Evolutionary conservation across 2,797 vertebrate species (phyloP), one percentile per base, ranked within the genome.

Genomic region (Calcarius lapponicus): DNA sequence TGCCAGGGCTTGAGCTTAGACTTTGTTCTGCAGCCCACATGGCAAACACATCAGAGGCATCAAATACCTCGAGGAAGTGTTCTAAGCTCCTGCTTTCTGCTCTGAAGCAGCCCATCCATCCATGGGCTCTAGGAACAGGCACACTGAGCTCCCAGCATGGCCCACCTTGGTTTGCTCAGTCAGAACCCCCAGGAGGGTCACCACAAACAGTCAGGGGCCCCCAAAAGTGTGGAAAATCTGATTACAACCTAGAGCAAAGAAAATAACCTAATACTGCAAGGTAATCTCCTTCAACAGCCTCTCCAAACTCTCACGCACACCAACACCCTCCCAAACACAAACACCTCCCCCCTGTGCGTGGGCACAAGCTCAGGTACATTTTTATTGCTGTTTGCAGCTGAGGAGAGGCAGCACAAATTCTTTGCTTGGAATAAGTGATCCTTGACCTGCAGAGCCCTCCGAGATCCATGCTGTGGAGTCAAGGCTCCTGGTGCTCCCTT

Each of bases 231-330:
- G 1, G 80, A 29, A 92, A 96, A 93, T 73, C 43, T 66, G 64
- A 94, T 92, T 90, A 76, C 73, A 81, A 12, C 66, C 82, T 25
- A 70, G n/a, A 93, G 76, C 76, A 93, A 74, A 69, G 91, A 73
- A 84, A 90, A 91, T 56, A 88, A 48, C 40, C 56, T 31, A 26
- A 88, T 66, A 36, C 82, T 95, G 65, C 76, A 75, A 66, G 81
- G 91, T 51, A 48, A 93, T 93, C 80, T 95, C 90, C 95, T 92
- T 75, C 66, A 16, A 29, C 82, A 88, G 48, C 80, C 73, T 90
- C 80, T 88, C 80, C 82, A 85, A 75, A 80, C 29, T 31, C 75
- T 25, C 24, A 42, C 62, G 66, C 74, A 51, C 53, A 11, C 7
- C 85, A 85, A 82, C 88, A 56, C 0, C 11, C 20, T 3, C 70